A percentile compares a stretch with the other conserved stretches of the same genome.
These are phyloP conservation scores for Endotricha flammealis DNA, from an alignment of 2,888 invertebrate species.

Conservation along the genomic window DNA sequence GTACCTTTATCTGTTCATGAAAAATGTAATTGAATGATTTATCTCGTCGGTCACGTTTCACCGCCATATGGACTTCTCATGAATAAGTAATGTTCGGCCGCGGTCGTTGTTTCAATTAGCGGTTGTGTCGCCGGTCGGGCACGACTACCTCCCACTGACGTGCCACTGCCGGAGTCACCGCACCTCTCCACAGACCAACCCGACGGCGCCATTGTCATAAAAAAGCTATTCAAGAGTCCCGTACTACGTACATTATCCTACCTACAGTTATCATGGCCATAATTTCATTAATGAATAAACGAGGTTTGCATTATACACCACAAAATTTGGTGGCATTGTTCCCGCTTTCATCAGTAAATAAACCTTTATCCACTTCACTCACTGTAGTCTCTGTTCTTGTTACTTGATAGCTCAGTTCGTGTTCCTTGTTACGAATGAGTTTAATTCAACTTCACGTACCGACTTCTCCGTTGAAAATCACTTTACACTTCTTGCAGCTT, in stretches of 20 bases:
- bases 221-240: constrained; percentile 22
- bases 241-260: too few relatives aligned
- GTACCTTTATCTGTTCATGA: constrained; percentile 51
- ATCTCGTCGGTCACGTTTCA: constrained; percentile 71
- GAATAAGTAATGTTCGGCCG: constrained; percentile 73
- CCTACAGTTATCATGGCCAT: constrained; percentile 5
- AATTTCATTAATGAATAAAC: constrained; percentile 1
- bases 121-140: constrained; percentile 66
- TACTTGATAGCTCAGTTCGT: too few relatives aligned
- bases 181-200: constrained; percentile 26
- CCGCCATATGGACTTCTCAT: constrained; percentile 74
- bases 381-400: too few relatives aligned
- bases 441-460: too few relatives aligned
- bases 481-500: too few relatives aligned
- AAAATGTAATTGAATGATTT: constrained; percentile 75
- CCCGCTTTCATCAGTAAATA: too few relatives aligned
- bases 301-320: constrained; percentile 11
- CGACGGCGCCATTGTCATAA: constrained; percentile 31
- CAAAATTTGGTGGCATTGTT: too few relatives aligned
- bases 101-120: constrained; percentile 78
- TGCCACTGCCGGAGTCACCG: constrained; percentile 16
- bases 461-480: too few relatives aligned
- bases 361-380: too few relatives aligned
- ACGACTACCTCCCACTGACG: constrained; percentile 42
- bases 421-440: too few relatives aligned